phyloP scores from a whole-genome alignment of 2,113 vertebrate species.

The Tragelaphus imberbis region DNA sequence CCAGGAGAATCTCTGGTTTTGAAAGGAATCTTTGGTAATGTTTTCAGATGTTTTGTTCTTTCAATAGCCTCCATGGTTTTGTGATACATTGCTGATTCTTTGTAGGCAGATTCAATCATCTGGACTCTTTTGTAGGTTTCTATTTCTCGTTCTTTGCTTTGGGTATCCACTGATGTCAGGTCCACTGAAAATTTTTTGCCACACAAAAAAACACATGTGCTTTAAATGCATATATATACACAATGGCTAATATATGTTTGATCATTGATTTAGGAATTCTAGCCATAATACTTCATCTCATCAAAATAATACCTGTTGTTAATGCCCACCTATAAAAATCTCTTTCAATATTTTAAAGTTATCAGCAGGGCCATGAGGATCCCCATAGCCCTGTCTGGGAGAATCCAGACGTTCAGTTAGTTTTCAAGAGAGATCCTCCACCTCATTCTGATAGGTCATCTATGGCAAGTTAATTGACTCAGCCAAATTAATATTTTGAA shows the following conservation, averaged over 20 bases:
- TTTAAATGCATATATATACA: not conserved
- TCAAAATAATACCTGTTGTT: not conserved
- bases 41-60: constrained; percentile 76
- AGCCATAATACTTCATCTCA: not conserved
- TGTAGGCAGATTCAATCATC: constrained; percentile 85
- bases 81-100: constrained; percentile 82
- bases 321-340: not conserved
- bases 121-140: constrained; percentile 91
- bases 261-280: not conserved
- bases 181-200: constrained; percentile 84
- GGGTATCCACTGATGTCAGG: constrained; percentile 94
- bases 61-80: constrained; percentile 81
- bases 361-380: not conserved
- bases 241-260: not conserved
- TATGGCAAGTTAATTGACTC: not conserved
- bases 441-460: not conserved
- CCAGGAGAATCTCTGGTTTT: constrained; percentile 91
- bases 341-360: not conserved
- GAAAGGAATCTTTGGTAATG: constrained; percentile 87
- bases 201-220: not conserved
- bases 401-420: not conserved
- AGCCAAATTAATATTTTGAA: not conserved
- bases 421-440: not conserved
- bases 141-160: constrained; percentile 88
- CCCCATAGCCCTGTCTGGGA: not conserved